phyloP scores from a whole-genome alignment of 2,113 vertebrate genomes.

The Artemisiospiza belli region DNA sequence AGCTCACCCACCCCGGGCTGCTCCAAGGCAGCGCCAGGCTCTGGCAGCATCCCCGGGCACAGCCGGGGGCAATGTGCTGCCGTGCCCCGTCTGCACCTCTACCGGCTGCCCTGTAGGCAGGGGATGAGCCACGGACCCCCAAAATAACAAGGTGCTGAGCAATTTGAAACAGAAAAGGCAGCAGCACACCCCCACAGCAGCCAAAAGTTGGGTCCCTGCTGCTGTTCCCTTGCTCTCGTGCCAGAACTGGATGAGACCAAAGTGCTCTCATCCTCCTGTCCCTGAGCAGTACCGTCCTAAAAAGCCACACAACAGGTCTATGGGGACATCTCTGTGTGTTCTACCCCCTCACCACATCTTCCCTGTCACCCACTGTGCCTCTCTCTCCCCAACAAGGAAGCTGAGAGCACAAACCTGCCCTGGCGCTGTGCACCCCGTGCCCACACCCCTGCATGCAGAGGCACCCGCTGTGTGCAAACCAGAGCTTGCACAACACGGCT shows the following conservation, averaged over 20 bases:
- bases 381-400: accelerated
- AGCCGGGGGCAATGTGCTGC: accelerated
- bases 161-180: not conserved
- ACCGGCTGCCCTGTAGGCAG: accelerated
- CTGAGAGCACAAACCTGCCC: not conserved
- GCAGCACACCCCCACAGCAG: accelerated
- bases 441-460: accelerated
- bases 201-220: not conserved
- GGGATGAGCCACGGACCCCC: not conserved
- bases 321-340: not conserved
- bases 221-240: not conserved
- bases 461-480: accelerated
- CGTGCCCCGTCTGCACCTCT: not conserved
- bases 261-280: accelerated
- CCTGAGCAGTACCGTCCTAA: not conserved
- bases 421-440: accelerated
- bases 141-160: accelerated
- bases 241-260: not conserved
- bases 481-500: not conserved
- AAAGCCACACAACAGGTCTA: not conserved
- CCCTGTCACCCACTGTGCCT: not conserved
- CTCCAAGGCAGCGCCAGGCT: accelerated
- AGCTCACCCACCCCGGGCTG: not conserved
- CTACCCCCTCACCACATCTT: accelerated
- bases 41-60: not conserved